A percentile compares a stretch with the other conserved stretches of the same genome.
phyloP scores from a whole-genome alignment of 2,797 vertebrate genomes.

The Emys orbicularis region DNA sequence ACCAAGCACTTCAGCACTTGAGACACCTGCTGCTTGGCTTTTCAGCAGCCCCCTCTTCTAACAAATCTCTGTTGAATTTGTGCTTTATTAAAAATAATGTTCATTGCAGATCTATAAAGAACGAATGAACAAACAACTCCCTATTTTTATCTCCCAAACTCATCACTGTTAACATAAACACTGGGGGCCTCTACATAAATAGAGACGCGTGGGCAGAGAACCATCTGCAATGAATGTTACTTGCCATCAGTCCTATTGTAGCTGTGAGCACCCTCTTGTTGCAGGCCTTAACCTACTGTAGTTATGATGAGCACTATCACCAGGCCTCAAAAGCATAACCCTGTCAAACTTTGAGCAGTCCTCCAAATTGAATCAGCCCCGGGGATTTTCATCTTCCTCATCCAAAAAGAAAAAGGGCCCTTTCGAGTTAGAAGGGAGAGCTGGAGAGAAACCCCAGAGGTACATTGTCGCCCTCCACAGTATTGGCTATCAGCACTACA shows the following conservation, averaged over 20 bases:
- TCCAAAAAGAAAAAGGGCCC: background rate
- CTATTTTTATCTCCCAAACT: constrained; percentile 82
- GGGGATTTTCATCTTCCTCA: background rate
- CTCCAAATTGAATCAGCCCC: background rate
- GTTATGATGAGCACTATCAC: constrained; percentile 23
- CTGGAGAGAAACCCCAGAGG: background rate
- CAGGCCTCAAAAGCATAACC: background rate
- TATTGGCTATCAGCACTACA: background rate
- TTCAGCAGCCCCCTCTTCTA: constrained; percentile 64
- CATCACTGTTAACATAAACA: constrained; percentile 80
- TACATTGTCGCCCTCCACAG: background rate
- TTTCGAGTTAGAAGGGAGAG: background rate
- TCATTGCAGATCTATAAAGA: constrained; percentile 77
- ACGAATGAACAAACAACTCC: constrained; percentile 81
- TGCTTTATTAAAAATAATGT: constrained; percentile 66
- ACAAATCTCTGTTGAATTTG: constrained; percentile 70
- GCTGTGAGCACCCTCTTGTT: constrained; percentile 38
- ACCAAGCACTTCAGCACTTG: background rate
- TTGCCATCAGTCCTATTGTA: constrained; percentile 70
- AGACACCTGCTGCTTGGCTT: constrained; percentile 53
- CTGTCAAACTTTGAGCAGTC: background rate
- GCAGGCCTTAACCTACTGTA: background rate
- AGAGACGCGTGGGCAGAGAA: constrained; percentile 76
- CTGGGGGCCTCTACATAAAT: constrained; percentile 77
- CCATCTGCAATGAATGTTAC: constrained; percentile 74